These are phyloP conservation scores for Macheiramphus alcinus DNA, from an alignment of 2,113 vertebrate species.

Conservation along the genomic window DNA sequence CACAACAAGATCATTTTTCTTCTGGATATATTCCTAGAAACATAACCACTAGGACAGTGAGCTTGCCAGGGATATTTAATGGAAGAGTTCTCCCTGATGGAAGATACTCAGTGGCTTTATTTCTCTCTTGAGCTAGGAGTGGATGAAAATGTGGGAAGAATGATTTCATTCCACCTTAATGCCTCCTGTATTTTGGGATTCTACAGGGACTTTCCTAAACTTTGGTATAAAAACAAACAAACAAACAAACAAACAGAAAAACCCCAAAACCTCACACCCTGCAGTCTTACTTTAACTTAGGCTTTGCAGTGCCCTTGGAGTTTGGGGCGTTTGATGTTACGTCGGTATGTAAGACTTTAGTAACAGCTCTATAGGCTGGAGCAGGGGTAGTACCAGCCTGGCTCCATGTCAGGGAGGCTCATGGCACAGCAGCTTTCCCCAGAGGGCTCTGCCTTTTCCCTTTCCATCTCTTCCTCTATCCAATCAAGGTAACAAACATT, in stretches of 20 bases:
- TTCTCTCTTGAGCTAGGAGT: background rate
- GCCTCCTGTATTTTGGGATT: background rate
- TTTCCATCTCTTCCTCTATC: background rate
- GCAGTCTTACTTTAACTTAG: background rate
- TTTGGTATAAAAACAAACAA: background rate
- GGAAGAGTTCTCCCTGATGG: background rate
- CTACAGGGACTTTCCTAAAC: background rate
- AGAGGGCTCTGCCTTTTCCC: background rate
- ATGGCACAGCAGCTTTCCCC: background rate
- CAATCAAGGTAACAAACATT: background rate
- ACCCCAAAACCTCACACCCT: accelerated
- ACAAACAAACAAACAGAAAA: background rate
- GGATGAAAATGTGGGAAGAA: background rate
- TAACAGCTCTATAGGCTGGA: background rate
- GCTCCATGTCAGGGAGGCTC: background rate
- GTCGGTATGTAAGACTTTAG: background rate
- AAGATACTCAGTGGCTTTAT: background rate
- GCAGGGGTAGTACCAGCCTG: background rate
- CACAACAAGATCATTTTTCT: background rate
- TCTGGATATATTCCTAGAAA: background rate
- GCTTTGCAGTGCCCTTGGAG: background rate
- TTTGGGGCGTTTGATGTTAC: background rate
- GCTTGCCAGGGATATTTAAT: background rate
- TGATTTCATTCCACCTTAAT: background rate
- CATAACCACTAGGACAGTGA: background rate